Conservation (phyloP, 1,140 invertebrate genomes). For the Lucilia sericata region DNA sequence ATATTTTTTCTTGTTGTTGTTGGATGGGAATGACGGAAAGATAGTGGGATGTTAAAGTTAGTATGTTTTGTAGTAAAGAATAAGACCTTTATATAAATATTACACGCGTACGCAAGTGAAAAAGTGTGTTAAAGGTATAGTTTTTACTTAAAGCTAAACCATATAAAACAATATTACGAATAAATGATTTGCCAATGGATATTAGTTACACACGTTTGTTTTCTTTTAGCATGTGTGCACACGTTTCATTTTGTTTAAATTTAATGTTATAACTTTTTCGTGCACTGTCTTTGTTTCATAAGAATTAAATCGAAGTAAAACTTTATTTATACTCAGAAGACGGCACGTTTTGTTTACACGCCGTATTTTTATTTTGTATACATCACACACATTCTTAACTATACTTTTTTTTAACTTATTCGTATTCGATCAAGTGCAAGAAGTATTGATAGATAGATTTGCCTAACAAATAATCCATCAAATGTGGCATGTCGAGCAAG, state of each 20-base stretch:
- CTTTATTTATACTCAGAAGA: not conserved
- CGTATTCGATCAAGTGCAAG: too few species aligned
- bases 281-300: too few species aligned
- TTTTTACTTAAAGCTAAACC: too few species aligned
- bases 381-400: too few species aligned
- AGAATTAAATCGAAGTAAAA: not conserved
- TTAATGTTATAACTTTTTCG: too few species aligned
- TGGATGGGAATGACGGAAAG: not conserved
- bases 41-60: not conserved
- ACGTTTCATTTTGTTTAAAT: too few species aligned
- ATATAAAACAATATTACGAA: too few species aligned
- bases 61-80: not conserved
- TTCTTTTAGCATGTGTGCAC: too few species aligned
- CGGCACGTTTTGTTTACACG: not conserved
- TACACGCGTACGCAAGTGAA: not conserved
- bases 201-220: too few species aligned
- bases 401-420: too few species aligned
- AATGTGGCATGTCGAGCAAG: not conserved
- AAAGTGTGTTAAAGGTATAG: not conserved
- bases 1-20: not conserved
- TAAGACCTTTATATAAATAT: not conserved
- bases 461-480: constrained; percentile 35
- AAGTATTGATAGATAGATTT: constrained; percentile 36
- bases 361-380: too few species aligned
- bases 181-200: too few species aligned